These are phyloP conservation scores for Boulengerochromis microlepis DNA, from an alignment of 2,113 vertebrate genomes.

Conservation along the genomic window DNA sequence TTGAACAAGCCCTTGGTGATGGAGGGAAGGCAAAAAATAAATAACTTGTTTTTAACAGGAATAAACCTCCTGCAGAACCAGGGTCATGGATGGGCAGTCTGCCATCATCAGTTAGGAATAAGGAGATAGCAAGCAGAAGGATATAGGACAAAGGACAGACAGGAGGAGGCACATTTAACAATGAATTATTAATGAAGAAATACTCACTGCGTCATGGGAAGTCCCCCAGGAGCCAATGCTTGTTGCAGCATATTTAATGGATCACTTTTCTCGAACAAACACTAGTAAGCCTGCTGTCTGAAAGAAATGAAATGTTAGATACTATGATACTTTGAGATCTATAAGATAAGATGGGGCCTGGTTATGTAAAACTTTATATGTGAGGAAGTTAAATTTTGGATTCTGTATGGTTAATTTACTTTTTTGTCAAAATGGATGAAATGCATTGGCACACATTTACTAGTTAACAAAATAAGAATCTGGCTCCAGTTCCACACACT, in stretches of 20 bases:
- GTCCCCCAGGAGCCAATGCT: not conserved
- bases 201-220: not conserved
- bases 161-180: rapidly evolving
- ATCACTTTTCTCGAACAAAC: not conserved
- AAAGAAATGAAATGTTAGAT: not conserved
- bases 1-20: not conserved
- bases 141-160: not conserved
- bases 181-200: not conserved
- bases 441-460: not conserved
- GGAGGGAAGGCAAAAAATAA: not conserved
- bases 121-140: not conserved
- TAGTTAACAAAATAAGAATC: not conserved
- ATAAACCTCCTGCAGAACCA: not conserved
- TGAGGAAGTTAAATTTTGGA: not conserved
- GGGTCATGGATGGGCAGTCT: not conserved
- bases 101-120: not conserved
- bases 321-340: not conserved
- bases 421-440: rapidly evolving
- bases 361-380: not conserved
- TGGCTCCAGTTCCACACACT: not conserved
- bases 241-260: not conserved
- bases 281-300: not conserved
- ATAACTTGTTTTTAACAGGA: not conserved
- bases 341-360: not conserved
- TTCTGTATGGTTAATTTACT: not conserved